Evolutionary conservation across 1,140 invertebrate species (phyloP).

Genomic region (Mylabris phalerata): DNA sequence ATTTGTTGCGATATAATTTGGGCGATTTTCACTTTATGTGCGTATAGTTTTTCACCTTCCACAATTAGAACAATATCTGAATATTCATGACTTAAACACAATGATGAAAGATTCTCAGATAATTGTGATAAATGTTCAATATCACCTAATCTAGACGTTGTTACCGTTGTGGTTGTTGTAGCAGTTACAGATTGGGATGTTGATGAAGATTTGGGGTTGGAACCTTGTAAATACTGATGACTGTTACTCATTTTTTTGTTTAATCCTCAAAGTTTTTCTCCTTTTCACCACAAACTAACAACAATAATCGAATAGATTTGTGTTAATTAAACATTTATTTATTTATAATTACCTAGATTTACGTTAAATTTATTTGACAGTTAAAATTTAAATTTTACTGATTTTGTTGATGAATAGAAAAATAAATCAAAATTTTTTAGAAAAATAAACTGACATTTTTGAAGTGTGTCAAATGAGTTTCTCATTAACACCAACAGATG

Average conservation of each 20-base stretch:
- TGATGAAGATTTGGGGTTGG: conserved; percentile 17
- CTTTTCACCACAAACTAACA: no score
- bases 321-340: no score
- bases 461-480: no score
- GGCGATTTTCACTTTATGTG: conserved; percentile 63
- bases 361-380: no score
- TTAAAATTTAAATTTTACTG: no score
- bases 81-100: conserved; percentile 83
- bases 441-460: no score
- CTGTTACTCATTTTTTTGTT: conserved; percentile 32
- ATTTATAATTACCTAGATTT: no score
- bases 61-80: conserved; percentile 87
- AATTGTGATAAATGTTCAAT: conserved; percentile 47
- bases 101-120: conserved; percentile 71
- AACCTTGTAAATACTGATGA: conserved; percentile 32
- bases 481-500: no score
- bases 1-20: neutral
- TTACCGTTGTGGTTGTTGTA: conserved; percentile 16
- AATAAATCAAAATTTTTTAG: no score
- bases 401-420: no score
- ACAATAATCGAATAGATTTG: no score
- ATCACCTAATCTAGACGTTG: conserved; percentile 29
- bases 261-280: no score
- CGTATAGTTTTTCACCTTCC: conserved; percentile 73
- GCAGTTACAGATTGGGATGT: neutral